Evolutionary conservation across 2,888 invertebrate species (phyloP).

Genomic region (Taenaris catops): DNA sequence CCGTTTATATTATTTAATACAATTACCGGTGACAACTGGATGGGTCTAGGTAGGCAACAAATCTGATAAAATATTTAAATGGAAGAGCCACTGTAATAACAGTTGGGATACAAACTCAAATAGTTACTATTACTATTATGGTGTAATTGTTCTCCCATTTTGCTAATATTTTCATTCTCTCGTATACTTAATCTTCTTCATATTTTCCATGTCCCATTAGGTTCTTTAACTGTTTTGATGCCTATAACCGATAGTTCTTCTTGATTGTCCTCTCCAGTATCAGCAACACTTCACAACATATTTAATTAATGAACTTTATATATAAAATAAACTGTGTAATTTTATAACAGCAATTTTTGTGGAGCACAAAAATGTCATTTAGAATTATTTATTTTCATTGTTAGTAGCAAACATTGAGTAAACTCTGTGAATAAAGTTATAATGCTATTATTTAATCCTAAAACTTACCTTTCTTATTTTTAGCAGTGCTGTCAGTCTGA

Average conservation of each 20-base stretch:
- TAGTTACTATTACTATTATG: too few relatives aligned
- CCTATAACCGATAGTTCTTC: slow-evolving; percentile 23
- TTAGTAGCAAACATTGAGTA: too few relatives aligned
- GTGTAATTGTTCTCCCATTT: slow-evolving; percentile 25
- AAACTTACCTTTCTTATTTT: slow-evolving; percentile 77
- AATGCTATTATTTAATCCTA: slow-evolving; percentile 6
- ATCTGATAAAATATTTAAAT: slow-evolving; percentile 23
- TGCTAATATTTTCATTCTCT: slow-evolving; percentile 18
- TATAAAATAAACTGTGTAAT: too few relatives aligned
- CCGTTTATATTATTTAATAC: slow-evolving; percentile 37
- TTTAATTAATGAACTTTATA: background rate
- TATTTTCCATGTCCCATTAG: slow-evolving; percentile 8
- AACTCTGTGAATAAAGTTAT: too few relatives aligned
- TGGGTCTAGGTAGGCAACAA: slow-evolving; percentile 22
- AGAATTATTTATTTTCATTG: too few relatives aligned
- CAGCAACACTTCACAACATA: slow-evolving; percentile 32
- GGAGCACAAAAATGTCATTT: too few relatives aligned
- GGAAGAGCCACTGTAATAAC: slow-evolving; percentile 21
- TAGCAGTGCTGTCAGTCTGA: slow-evolving; percentile 79
- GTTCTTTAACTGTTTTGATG: slow-evolving; percentile 11
- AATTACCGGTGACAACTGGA: slow-evolving; percentile 34
- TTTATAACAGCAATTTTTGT: too few relatives aligned
- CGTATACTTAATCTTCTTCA: slow-evolving; percentile 16
- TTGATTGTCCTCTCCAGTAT: slow-evolving; percentile 23
- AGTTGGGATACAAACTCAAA: slow-evolving; percentile 23